Base-by-base conservation (phyloP, 2,888 invertebrate species). In the Pimpla rufipes region DNA sequence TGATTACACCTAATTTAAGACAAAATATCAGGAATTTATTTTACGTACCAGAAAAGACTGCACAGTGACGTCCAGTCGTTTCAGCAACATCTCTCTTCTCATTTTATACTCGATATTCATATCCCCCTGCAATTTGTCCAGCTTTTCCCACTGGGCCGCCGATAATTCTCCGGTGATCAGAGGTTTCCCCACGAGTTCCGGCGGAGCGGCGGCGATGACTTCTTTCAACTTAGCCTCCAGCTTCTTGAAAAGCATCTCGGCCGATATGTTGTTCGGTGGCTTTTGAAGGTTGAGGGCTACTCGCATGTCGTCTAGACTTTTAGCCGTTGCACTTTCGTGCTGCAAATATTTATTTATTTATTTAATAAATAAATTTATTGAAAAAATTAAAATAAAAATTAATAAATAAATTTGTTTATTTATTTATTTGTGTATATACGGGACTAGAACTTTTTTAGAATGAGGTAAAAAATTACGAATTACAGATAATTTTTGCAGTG, bases 41-140 rank as follows among this genome's bases (percentile, higher is more conserved):
- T 29, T 29, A 29, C 29, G 5, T 91, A 97, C 98, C 95, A 98
- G 96, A 93, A 99, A 99, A 74, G 99, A 99, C 93, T 98, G 98
- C 89, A 99, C 96, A 0, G 99, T 99, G 81, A 99, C 98, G 93
- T 99, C 99, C 45, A 99, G 94, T 67, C 99, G 95, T 70, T 98
- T 98, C 6, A 99, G 94, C 85, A 99, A 94, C 94, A 98, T 97
- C 91, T 98, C 97, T 78, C 98, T 94, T 67, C 99, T 94, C 81
- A 97, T 94, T 87, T 95, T 95, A 91, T 98, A 99, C 90, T 99
- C 99, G 13, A 96, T 95, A 75, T 95, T 95, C 91, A 99, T 94
- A 83, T 97, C 96, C 0, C 95, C 94, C 90, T 97, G 97, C 0
- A 96, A 93, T 6, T 94, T 94, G 73, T 96, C 95, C 1, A 99